Percentiles rank a stretch among this genome's conserved stretches.
Conservation (phyloP, 2,888 invertebrate species). For the Ochropleura leucogaster region DNA sequence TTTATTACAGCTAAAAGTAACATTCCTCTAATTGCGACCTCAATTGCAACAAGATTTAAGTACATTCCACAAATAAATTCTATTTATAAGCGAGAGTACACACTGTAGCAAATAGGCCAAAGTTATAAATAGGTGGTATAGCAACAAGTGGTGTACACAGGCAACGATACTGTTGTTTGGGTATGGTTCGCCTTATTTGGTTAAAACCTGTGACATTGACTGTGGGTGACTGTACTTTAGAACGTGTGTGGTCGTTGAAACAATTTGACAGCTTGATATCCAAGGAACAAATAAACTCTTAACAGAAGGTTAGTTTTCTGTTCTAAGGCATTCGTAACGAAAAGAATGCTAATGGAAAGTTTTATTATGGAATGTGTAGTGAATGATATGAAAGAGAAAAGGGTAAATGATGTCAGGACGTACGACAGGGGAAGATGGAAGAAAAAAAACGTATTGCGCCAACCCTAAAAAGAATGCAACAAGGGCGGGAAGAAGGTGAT, state of each 20-base stretch:
- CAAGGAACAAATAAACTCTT: not conserved
- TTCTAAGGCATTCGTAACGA: not conserved
- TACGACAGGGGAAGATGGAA: no score
- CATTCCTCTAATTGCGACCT: conserved; percentile 44
- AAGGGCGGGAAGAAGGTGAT: no score
- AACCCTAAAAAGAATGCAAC: no score
- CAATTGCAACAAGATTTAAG: conserved; percentile 53
- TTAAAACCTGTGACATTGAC: conserved; percentile 42
- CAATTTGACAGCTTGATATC: not conserved
- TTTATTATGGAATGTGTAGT: no score
- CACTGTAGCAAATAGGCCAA: conserved; percentile 59
- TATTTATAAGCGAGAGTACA: conserved; percentile 61
- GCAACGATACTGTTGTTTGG: conserved; percentile 60
- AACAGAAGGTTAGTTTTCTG: not conserved
- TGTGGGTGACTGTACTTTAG: conserved; percentile 41
- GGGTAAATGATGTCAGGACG: no score
- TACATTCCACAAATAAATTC: conserved; percentile 57
- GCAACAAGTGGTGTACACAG: conserved; percentile 75
- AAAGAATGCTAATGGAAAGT: not conserved
- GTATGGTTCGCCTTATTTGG: conserved; percentile 67
- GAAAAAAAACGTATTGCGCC: no score
- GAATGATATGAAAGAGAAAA: no score
- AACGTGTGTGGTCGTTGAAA: conserved; percentile 1
- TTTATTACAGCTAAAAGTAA: conserved; percentile 28
- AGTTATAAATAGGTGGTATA: conserved; percentile 71